Conservation (phyloP, 2,888 invertebrate genomes). For the Nymphalis urticae region DNA sequence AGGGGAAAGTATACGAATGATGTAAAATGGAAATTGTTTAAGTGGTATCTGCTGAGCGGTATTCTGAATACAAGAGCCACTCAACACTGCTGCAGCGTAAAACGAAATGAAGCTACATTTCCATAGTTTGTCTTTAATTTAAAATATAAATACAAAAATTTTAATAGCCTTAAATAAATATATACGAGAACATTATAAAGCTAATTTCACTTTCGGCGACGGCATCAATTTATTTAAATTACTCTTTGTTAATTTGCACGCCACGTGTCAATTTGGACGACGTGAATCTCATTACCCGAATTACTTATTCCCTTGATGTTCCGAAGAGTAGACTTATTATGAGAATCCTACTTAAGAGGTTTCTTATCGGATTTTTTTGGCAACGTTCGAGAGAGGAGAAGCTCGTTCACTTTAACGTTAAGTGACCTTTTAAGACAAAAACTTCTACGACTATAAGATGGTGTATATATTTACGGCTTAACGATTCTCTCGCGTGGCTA, state of each 20-base stretch:
- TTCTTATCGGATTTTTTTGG: conserved; percentile 34
- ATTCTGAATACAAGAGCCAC: conserved; percentile 47
- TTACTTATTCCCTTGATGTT: not conserved
- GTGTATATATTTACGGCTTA: conserved; percentile 9
- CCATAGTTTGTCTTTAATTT: conserved; percentile 28
- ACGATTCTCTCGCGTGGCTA: not conserved
- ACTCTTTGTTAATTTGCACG: not conserved
- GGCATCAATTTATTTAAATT: not conserved
- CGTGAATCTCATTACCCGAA: not conserved
- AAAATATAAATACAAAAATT: conserved; percentile 13
- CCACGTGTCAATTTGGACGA: conserved; percentile 1
- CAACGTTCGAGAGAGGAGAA: conserved; percentile 19
- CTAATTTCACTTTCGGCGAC: not conserved
- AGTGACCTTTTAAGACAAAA: conserved; percentile 29
- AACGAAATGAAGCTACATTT: conserved; percentile 41
- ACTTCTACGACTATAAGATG: conserved; percentile 13
- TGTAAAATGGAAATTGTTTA: conserved; percentile 27
- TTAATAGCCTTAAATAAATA: not conserved
- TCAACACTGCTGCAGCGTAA: conserved; percentile 45
- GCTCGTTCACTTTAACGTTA: conserved; percentile 34
- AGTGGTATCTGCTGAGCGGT: conserved; percentile 33
- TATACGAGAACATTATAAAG: not conserved
- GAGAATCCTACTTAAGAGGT: conserved; percentile 20
- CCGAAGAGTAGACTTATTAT: conserved; percentile 4
- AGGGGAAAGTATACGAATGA: conserved; percentile 3